Base-by-base conservation (phyloP, 2,888 invertebrate species). In the Phalera bucephala region DNA sequence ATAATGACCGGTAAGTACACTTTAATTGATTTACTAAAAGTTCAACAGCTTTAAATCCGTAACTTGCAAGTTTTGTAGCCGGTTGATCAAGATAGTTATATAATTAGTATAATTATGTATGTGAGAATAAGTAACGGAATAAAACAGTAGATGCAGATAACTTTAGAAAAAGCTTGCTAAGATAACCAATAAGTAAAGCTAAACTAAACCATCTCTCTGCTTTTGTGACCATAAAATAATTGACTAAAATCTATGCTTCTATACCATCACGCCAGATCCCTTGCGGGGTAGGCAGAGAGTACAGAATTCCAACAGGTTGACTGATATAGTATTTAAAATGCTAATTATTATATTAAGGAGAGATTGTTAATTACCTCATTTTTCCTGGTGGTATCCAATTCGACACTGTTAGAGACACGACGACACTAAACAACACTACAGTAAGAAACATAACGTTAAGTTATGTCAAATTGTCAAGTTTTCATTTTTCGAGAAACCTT, bases 361-460 rank as follows among this genome's bases (percentile, higher is more conserved):
- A n/a, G n/a, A n/a, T n/a, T n/a, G n/a, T n/a, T n/a, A n/a, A 8
- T 64, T 79, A 87, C 87, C 85, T 85, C 85, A 85, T 88, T 49
- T 51, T 72, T 66, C 64, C 70, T 64, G 51, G 55, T 56, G 62
- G 79, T 61, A 85, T 88, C 88, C 87, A 88, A 88, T 80, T 81
- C 85, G 86, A 60, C 65, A 65, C 49, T 60, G 53, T 51, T 52
- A 51, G 44, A 47, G 56, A 54, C 56, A 47, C 47, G 46, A 52
- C 54, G 54, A 64, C 67, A 65, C 60, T 58, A 44, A 63, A 61
- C 42, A 49, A 55, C 46, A 58, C 62, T 40, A 50, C 57, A 66
- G 64, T 58, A 50, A 62, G 53, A 57, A 66, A 72, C 80, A 82
- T 80, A 65, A 78, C 79, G 75, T 17, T 5, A 17, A 17, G 27